A percentile compares a stretch with the other conserved stretches of the same genome.
Conservation (phyloP, 2,113 vertebrate genomes). For the Aramus guarauna region DNA sequence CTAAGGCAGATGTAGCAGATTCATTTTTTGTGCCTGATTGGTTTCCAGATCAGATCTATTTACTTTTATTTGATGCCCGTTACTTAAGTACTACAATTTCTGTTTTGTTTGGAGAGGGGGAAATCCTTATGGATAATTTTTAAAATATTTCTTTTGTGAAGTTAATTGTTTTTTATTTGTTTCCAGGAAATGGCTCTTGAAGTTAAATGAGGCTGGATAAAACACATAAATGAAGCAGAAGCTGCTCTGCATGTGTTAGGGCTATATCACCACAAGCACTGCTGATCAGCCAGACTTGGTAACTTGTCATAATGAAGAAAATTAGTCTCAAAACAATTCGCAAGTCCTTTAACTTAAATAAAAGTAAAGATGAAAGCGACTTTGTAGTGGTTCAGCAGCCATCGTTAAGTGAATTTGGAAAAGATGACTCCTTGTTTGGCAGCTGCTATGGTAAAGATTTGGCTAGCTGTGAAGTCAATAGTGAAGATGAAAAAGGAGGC, state of each 20-base stretch:
- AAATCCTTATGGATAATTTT: not conserved
- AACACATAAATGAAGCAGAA: conserved; percentile 77
- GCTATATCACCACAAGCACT: conserved; percentile 35
- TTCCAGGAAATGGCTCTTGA: conserved; percentile 80
- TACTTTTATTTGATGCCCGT: not conserved
- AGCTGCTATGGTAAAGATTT: conserved; percentile 94
- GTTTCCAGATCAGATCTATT: not conserved
- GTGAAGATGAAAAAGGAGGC: conserved; percentile 87
- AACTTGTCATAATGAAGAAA: conserved; percentile 95
- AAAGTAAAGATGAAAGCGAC: conserved; percentile 95
- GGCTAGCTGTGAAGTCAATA: conserved; percentile 83
- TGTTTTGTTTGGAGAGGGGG: not conserved
- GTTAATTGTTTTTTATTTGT: conserved; percentile 37
- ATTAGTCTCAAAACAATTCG: conserved; percentile 98
- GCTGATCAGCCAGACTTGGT: conserved; percentile 49
- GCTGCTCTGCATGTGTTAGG: conserved; percentile 55
- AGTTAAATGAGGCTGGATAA: conserved; percentile 78
- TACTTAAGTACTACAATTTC: not conserved
- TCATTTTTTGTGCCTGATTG: not conserved
- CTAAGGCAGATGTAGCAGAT: not conserved
- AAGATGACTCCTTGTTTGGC: conserved; percentile 92
- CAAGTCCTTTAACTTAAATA: conserved; percentile 95
- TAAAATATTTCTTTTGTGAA: not conserved
- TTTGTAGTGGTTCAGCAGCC: conserved; percentile 94
- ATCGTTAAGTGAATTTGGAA: conserved; percentile 87